These are phyloP conservation scores for Epinephelus lanceolatus DNA, from an alignment of 2,113 vertebrate genomes.

Conservation along the genomic window DNA sequence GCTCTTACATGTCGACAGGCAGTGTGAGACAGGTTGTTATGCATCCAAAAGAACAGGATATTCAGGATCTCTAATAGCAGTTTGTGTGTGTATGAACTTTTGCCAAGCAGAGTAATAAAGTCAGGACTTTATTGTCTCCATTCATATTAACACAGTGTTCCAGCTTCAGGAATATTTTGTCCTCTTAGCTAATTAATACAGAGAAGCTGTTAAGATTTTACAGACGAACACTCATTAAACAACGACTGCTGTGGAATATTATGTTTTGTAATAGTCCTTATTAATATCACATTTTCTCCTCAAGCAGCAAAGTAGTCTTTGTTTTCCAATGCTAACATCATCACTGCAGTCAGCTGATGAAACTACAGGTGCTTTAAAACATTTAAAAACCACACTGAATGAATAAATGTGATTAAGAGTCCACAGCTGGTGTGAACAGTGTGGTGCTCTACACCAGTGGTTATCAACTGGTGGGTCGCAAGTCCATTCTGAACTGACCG, in stretches of 20 bases:
- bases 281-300: not conserved
- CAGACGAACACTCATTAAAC: not conserved
- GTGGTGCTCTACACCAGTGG: not conserved
- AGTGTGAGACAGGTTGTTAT: not conserved
- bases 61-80: constrained; percentile 5
- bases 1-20: not conserved
- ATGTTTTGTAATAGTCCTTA: not conserved
- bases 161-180: constrained; percentile 2
- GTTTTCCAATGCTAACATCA: not conserved
- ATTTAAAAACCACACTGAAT: not conserved
- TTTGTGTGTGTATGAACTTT: not conserved
- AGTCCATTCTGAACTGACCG: too few relatives aligned
- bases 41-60: not conserved
- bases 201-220: not conserved
- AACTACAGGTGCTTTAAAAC: not conserved
- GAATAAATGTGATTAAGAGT: not conserved
- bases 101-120: not conserved
- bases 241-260: not conserved
- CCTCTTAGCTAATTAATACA: not conserved
- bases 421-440: not conserved
- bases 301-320: not conserved
- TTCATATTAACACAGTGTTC: not conserved
- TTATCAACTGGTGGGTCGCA: too few relatives aligned
- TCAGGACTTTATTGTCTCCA: not conserved
- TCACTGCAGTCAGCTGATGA: not conserved